Percentiles rank a stretch among this genome's conserved stretches.
phyloP scores from a whole-genome alignment of 2,888 invertebrate genomes.

The Orthosia cruda region DNA sequence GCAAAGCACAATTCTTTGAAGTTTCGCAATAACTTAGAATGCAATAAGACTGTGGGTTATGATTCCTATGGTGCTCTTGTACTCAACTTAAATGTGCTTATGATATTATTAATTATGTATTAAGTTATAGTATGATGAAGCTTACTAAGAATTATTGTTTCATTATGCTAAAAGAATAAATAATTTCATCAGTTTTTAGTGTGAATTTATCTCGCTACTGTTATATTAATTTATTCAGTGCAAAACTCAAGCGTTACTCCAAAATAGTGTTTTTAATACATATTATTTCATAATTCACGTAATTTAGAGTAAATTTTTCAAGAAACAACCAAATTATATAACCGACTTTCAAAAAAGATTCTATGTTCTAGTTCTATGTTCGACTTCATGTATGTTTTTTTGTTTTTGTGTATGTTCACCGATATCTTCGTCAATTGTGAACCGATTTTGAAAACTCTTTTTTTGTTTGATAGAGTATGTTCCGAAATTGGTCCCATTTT shows the following conservation, averaged over 20 bases:
- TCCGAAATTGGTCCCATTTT: too few relatives aligned
- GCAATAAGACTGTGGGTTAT: neutral
- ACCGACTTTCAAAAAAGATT: too few relatives aligned
- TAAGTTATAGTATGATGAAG: neutral
- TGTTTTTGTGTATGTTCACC: too few relatives aligned
- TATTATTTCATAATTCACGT: neutral
- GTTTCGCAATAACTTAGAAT: too few relatives aligned
- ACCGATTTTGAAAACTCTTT: too few relatives aligned
- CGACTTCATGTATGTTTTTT: too few relatives aligned
- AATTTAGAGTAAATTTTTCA: neutral
- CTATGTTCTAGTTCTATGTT: too few relatives aligned
- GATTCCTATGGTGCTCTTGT: neutral
- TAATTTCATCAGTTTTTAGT: neutral
- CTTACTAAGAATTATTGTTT: neutral
- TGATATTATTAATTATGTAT: slow-evolving; percentile 3
- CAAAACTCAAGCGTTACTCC: neutral
- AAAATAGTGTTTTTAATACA: neutral
- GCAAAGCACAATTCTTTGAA: too few relatives aligned
- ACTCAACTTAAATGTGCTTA: neutral
- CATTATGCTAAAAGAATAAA: neutral
- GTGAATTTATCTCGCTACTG: neutral
- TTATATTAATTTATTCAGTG: neutral
- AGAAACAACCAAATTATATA: neutral
- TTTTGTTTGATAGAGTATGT: too few relatives aligned
- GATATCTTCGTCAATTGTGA: too few relatives aligned